These are phyloP conservation scores for Tragelaphus imberbis DNA, from an alignment of 2,113 vertebrate species.

Conservation along the genomic window DNA sequence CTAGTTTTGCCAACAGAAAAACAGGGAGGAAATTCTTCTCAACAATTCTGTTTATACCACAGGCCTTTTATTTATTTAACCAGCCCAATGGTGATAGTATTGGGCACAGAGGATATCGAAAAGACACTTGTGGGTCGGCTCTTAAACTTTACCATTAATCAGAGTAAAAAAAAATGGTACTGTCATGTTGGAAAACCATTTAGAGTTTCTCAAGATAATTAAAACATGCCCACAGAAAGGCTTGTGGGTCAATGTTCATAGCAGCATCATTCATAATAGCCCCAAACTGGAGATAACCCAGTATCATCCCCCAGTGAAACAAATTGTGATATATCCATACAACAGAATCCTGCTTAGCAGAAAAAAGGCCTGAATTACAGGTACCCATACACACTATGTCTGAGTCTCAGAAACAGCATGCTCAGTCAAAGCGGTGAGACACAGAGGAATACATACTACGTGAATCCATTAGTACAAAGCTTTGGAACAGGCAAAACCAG, in stretches of 20 bases:
- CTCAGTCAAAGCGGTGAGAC: not conserved
- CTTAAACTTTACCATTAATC: not conserved
- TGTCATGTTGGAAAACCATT: not conserved
- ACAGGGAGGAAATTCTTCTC: not conserved
- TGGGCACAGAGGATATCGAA: not conserved
- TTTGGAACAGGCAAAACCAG: not conserved
- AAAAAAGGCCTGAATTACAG: not conserved
- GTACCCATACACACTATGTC: no score
- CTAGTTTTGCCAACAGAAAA: not conserved
- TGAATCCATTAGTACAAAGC: not conserved
- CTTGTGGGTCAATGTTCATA: not conserved
- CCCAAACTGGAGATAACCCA: not conserved
- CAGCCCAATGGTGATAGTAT: not conserved
- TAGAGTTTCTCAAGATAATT: not conserved
- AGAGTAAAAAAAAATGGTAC: not conserved
- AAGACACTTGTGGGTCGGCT: not conserved
- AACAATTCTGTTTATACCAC: not conserved
- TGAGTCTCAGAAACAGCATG: not conserved
- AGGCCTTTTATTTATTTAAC: not conserved
- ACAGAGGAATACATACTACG: accelerated
- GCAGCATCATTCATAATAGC: not conserved
- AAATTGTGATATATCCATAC: not conserved
- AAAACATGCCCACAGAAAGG: not conserved
- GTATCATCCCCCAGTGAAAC: not conserved
- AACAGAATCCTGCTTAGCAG: not conserved